Evolutionary conservation across 2,113 vertebrate species (phyloP).

Genomic region (Atractosteus spatula): DNA sequence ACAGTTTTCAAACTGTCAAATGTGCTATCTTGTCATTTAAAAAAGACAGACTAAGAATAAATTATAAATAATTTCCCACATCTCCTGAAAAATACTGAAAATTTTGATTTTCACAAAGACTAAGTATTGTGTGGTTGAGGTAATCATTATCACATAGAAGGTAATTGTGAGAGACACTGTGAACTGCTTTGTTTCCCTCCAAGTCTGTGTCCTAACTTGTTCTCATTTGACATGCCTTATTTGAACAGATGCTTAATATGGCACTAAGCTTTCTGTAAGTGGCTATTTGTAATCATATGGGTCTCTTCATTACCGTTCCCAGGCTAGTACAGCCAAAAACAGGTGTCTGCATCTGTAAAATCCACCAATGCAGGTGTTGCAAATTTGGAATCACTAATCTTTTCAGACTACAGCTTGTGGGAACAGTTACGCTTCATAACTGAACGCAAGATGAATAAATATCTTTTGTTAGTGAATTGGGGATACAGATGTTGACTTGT

Average conservation of each 20-base stretch:
- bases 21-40: too few species aligned
- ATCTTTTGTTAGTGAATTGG: not conserved
- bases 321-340: constrained; percentile 40
- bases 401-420: constrained; percentile 23
- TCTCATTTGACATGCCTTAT: constrained; percentile 6
- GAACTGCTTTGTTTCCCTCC: not conserved
- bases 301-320: constrained; percentile 25
- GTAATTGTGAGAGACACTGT: constrained; percentile 12
- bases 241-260: constrained; percentile 20
- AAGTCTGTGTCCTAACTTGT: not conserved
- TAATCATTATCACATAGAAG: constrained; percentile 29
- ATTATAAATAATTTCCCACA: too few species aligned
- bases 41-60: too few species aligned
- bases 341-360: constrained; percentile 50
- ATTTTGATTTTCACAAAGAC: not conserved
- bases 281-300: not conserved
- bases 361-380: constrained; percentile 57
- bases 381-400: constrained; percentile 48
- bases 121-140: constrained; percentile 17
- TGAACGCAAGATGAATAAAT: constrained; percentile 1
- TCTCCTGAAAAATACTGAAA: too few species aligned
- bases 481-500: not conserved
- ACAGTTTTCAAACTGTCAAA: too few species aligned
- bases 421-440: constrained; percentile 13
- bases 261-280: constrained; percentile 23